Evolutionary conservation across 2,888 invertebrate species (phyloP).

Genomic region (Pandemis cinnamomeana): DNA sequence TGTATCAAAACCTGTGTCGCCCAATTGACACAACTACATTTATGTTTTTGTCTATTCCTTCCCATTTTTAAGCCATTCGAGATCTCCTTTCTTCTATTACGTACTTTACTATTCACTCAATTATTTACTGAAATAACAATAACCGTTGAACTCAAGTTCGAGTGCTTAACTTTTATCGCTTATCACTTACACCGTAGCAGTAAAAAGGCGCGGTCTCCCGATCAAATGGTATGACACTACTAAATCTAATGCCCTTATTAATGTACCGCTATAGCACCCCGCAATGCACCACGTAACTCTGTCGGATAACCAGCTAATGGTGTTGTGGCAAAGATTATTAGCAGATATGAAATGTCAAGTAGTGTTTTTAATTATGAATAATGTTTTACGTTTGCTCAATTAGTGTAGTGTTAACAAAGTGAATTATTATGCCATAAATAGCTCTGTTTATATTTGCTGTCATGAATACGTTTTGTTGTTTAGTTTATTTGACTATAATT

Average conservation of each 20-base stretch:
- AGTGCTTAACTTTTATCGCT: not conserved
- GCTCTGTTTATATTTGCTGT: not conserved
- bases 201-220: conserved; percentile 40
- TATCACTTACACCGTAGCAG: conserved; percentile 25
- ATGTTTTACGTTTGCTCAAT: conserved; percentile 30
- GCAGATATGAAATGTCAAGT: conserved; percentile 35
- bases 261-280: not conserved
- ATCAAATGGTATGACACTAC: conserved; percentile 40
- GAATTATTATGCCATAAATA: conserved; percentile 14
- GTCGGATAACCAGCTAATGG: conserved; percentile 26
- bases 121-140: no score
- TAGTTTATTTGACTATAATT: not conserved
- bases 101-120: no score
- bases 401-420: conserved; percentile 22
- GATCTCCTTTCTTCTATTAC: no score
- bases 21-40: no score
- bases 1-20: no score
- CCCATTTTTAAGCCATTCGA: no score
- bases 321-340: conserved; percentile 40
- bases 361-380: conserved; percentile 36
- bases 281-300: conserved; percentile 12
- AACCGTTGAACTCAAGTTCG: no score
- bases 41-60: no score
- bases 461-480: not conserved
- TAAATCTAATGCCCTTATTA: conserved; percentile 26